Evolutionary conservation across 2,113 vertebrate genomes (phyloP).

Genomic region (Thymallus thymallus): DNA sequence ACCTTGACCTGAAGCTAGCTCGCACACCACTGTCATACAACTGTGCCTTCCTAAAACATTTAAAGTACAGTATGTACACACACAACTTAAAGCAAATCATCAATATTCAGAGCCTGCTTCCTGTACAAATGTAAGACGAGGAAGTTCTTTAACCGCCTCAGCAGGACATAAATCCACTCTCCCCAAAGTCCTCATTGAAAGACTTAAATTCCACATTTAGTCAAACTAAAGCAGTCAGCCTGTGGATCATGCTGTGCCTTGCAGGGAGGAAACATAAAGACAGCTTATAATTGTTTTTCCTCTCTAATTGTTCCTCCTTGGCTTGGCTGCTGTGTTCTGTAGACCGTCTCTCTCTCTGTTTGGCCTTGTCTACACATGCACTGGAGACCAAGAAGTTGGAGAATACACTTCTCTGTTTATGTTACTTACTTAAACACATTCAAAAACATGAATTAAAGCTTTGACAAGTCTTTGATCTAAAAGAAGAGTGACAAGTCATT

Average conservation of each 20-base stretch:
- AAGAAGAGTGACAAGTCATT: background rate
- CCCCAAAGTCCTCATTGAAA: slow-evolving; percentile 44
- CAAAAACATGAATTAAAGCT: slow-evolving; percentile 21
- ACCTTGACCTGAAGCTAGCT: background rate
- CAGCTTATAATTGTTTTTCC: slow-evolving; percentile 43
- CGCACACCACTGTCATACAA: background rate
- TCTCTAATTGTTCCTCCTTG: slow-evolving; percentile 45
- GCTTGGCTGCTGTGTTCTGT: slow-evolving; percentile 25
- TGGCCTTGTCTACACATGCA: slow-evolving; percentile 20
- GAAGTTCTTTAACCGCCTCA: slow-evolving; percentile 49
- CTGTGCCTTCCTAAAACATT: background rate
- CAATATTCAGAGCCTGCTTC: slow-evolving; percentile 56
- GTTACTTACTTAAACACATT: slow-evolving; percentile 20
- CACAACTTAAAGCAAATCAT: slow-evolving; percentile 40
- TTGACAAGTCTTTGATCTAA: background rate
- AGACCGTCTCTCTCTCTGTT: slow-evolving; percentile 19
- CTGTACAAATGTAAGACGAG: slow-evolving; percentile 49
- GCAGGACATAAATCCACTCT: slow-evolving; percentile 51
- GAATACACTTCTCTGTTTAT: background rate
- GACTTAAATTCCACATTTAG: slow-evolving; percentile 58
- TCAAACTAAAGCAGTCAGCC: slow-evolving; percentile 48
- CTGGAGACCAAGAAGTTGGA: background rate
- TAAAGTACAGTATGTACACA: background rate
- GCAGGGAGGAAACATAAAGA: slow-evolving; percentile 30
- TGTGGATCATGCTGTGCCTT: slow-evolving; percentile 45